A percentile compares a stretch with the other conserved stretches of the same genome.
Conservation (phyloP, 2,888 invertebrate species). For the Gymnocheta viridis region DNA sequence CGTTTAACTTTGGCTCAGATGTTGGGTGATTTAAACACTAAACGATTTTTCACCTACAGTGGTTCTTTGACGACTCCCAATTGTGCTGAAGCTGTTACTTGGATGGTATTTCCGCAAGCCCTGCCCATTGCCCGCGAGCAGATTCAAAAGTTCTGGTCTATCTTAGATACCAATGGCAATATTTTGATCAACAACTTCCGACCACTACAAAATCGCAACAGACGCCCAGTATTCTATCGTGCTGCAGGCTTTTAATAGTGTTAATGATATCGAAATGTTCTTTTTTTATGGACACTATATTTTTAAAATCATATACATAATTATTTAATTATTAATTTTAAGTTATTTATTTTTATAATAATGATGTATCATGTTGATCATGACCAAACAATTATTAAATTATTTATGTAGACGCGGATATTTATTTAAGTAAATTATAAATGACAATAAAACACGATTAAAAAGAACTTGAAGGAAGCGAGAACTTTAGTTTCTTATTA, state of each 20-base stretch:
- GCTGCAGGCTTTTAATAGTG: neutral
- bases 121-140: constrained; percentile 64
- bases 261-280: neutral
- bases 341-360: neutral
- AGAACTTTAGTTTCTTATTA: neutral
- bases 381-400: neutral
- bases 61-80: constrained; percentile 73
- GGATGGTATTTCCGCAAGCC: constrained; percentile 71
- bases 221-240: constrained; percentile 67
- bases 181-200: constrained; percentile 70
- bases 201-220: constrained; percentile 68
- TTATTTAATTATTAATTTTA: neutral
- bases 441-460: neutral
- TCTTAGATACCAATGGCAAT: constrained; percentile 61
- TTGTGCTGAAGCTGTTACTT: constrained; percentile 71
- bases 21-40: constrained; percentile 73
- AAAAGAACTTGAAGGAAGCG: neutral
- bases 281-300: neutral
- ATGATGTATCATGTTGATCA: constrained; percentile 10
- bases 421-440: constrained; percentile 1
- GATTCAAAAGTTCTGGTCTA: constrained; percentile 69
- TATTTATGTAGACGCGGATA: neutral
- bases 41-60: constrained; percentile 74
- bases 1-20: constrained; percentile 72
- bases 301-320: neutral